Evolutionary conservation across 2,888 invertebrate genomes (phyloP).

Genomic region (Agrochola lychnidis): DNA sequence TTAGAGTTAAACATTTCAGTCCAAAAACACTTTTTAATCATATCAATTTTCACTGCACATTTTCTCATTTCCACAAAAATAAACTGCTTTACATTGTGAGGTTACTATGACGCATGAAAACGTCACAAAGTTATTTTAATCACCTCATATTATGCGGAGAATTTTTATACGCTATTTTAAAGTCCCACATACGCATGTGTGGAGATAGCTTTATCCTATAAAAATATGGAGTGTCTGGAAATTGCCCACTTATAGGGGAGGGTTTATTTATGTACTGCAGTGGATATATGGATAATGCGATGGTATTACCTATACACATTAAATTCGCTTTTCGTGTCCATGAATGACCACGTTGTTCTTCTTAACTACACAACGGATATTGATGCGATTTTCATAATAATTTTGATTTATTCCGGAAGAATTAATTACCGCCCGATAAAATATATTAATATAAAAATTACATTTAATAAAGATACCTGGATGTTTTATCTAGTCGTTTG

Average conservation of each 20-base stretch:
- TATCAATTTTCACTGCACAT: neutral
- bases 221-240: slow-evolving; percentile 2
- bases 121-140: slow-evolving; percentile 47
- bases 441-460: no score
- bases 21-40: neutral
- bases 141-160: slow-evolving; percentile 1
- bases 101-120: slow-evolving; percentile 1
- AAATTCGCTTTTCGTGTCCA: no score
- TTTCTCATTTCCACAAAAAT: slow-evolving; percentile 13
- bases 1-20: neutral
- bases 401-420: no score
- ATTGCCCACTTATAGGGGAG: neutral
- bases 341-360: no score
- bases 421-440: no score
- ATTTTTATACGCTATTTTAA: slow-evolving; percentile 30
- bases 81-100: neutral
- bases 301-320: neutral
- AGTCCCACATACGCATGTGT: slow-evolving; percentile 9
- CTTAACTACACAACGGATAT: no score
- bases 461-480: no score
- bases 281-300: neutral
- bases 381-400: no score
- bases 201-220: neutral
- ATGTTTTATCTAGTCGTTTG: no score
- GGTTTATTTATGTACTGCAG: neutral